Percentiles rank a stretch among this genome's conserved stretches.
Conservation (phyloP, 2,113 vertebrate species). For the Tragelaphus imberbis region DNA sequence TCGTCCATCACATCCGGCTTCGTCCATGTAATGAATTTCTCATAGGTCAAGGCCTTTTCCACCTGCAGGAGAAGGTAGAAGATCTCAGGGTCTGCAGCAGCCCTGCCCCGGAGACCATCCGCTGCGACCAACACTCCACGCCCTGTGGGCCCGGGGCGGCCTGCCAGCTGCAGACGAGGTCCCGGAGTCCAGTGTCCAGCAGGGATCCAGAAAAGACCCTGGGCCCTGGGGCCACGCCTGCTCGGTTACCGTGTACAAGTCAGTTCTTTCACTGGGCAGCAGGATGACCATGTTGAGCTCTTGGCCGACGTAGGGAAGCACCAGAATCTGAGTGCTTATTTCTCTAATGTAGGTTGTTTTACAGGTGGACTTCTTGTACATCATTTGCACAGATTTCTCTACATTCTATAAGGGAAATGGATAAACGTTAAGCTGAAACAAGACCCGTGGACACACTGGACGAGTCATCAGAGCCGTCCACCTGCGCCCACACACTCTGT, state of each 20-base stretch:
- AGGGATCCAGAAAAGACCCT: background rate
- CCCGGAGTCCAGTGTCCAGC: accelerated
- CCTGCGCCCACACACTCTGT: too few relatives aligned
- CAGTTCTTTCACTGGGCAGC: slow-evolving; percentile 82
- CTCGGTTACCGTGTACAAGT: slow-evolving; percentile 46
- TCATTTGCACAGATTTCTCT: too few relatives aligned
- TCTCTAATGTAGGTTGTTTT: slow-evolving; percentile 78
- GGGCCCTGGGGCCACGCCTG: accelerated
- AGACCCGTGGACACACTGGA: too few relatives aligned
- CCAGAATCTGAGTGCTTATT: slow-evolving; percentile 81
- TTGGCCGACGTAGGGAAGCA: slow-evolving; percentile 85
- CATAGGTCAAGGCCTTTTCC: slow-evolving; percentile 82
- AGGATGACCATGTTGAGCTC: slow-evolving; percentile 93
- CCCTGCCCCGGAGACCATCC: accelerated
- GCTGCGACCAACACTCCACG: accelerated
- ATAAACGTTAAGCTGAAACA: too few relatives aligned
- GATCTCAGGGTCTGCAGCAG: background rate
- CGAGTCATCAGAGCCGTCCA: too few relatives aligned
- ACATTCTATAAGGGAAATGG: too few relatives aligned
- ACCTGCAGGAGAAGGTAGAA: slow-evolving; percentile 76
- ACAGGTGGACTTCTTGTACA: slow-evolving; percentile 80
- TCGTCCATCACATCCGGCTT: slow-evolving; percentile 77
- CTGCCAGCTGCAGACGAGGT: accelerated
- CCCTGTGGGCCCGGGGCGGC: accelerated
- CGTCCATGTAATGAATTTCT: slow-evolving; percentile 85